These are phyloP conservation scores for Drosophila paulistorum DNA, from an alignment of 1,140 invertebrate species.

Conservation along the genomic window DNA sequence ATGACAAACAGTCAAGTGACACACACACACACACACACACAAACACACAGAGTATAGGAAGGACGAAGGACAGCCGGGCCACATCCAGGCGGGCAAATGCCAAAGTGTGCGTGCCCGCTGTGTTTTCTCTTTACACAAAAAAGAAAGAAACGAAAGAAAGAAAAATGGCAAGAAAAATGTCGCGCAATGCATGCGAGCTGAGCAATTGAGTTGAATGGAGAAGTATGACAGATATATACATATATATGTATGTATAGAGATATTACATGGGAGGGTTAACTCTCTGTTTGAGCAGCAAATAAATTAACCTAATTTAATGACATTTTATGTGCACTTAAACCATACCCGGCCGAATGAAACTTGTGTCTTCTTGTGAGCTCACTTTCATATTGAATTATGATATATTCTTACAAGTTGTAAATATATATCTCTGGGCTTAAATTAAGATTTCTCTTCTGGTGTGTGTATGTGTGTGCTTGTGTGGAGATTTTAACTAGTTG, in stretches of 20 bases:
- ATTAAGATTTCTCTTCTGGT: not conserved
- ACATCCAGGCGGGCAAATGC: constrained; percentile 42
- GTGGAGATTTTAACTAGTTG: not conserved
- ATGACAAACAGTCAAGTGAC: constrained; percentile 37
- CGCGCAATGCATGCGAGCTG: constrained; percentile 45
- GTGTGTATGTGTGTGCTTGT: not conserved
- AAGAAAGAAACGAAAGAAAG: constrained; percentile 2
- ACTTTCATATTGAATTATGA: constrained; percentile 11
- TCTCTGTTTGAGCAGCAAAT: constrained; percentile 29
- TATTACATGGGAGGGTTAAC: constrained; percentile 20
- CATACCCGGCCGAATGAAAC: constrained; percentile 19
- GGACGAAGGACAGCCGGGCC: constrained; percentile 30
- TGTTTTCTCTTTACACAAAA: constrained; percentile 8
- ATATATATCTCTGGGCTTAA: not conserved
- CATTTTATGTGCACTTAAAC: constrained; percentile 51
- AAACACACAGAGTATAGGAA: constrained; percentile 2
- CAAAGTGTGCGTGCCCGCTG: constrained; percentile 50
- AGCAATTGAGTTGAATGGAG: constrained; percentile 52
- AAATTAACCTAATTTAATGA: constrained; percentile 56
- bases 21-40: constrained; percentile 10
- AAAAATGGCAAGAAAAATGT: constrained; percentile 9
- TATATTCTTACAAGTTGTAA: not conserved
- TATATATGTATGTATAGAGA: constrained; percentile 5
- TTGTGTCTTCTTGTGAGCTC: not conserved
- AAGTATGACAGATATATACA: constrained; percentile 39